Conservation (phyloP, 2,113 vertebrate genomes). For the Triplophysa rosa region DNA sequence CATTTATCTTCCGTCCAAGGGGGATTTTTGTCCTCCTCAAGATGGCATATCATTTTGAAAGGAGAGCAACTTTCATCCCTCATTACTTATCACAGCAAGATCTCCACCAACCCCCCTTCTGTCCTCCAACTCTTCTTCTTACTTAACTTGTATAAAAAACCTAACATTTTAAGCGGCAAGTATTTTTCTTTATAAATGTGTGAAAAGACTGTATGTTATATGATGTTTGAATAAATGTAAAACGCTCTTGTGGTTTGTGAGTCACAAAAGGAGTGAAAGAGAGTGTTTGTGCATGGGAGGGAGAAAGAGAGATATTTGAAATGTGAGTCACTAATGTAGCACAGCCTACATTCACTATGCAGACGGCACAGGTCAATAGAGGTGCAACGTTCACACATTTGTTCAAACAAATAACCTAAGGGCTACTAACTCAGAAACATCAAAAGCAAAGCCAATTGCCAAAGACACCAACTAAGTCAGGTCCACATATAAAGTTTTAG, state of each 20-base stretch:
- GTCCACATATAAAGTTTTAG: no score
- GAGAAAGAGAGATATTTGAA: not conserved
- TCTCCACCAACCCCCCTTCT: not conserved
- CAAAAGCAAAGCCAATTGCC: no score
- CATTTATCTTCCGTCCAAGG: slow-evolving; percentile 52
- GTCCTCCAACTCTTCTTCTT: not conserved
- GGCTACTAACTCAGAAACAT: no score
- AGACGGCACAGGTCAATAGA: no score
- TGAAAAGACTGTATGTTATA: not conserved
- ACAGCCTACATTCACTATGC: no score
- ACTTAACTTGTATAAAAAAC: slow-evolving; percentile 7
- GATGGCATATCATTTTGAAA: slow-evolving; percentile 48
- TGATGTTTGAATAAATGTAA: not conserved
- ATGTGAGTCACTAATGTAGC: no score
- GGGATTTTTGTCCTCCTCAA: not conserved
- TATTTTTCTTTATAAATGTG: not conserved
- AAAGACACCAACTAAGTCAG: no score
- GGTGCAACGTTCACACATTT: no score
- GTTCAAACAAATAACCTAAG: no score
- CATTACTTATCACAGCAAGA: slow-evolving; percentile 37
- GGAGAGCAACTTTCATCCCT: slow-evolving; percentile 43
- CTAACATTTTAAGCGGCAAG: not conserved
- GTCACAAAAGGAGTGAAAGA: no score
- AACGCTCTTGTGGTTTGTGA: no score
- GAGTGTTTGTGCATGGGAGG: no score